Evolutionary conservation across 2,888 invertebrate genomes (phyloP), one percentile per base, ranked within the genome.

Genomic region (Stegophylla sp.): DNA sequence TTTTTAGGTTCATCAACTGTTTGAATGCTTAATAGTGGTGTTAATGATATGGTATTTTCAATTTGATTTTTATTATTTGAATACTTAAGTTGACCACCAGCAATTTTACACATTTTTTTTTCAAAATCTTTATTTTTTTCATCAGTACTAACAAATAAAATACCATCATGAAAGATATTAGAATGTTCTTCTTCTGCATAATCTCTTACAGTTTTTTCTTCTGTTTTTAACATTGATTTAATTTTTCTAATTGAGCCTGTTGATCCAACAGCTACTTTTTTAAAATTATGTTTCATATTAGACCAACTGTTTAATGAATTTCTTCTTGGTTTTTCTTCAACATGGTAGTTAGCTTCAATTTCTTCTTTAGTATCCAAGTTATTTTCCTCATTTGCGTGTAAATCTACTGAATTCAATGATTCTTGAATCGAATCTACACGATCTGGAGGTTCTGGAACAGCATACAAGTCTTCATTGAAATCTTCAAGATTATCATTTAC

Each of bases 301-400:
- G 84, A 83, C 83, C 84, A 85, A 56, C 84, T 83, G 3, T 83
- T 82, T 83, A 85, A 69, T 74, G 85, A 10, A 83, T 73, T 53
- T 71, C 82, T 26, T 71, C 82, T 17, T 72, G 83, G 66, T 56
- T 83, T 56, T 63, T 73, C 34, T 75, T 64, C 26, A 84, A 83
- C 4, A 85, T 85, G 13, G 84, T 85, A 83, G 83, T 85, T 66
- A 84, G 84, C 20, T 85, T 85, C 48, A 85, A 83, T 51, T 85
- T 83, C 84, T 85, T 86, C 61, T 84, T 79, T 79, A 0, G n/a
- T 17, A 43, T 53, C 66, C n/a, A n/a, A 12, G 5, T 53, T 66
- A 43, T 66, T 67, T 17, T 4, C 4, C 45, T 34, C 34, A 45
- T 56, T 20, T 10, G 17, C 7, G 26, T 41, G 13, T 13, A 28